Base-by-base conservation (phyloP, 2,888 invertebrate genomes). In the Trichacis sp. region DNA sequence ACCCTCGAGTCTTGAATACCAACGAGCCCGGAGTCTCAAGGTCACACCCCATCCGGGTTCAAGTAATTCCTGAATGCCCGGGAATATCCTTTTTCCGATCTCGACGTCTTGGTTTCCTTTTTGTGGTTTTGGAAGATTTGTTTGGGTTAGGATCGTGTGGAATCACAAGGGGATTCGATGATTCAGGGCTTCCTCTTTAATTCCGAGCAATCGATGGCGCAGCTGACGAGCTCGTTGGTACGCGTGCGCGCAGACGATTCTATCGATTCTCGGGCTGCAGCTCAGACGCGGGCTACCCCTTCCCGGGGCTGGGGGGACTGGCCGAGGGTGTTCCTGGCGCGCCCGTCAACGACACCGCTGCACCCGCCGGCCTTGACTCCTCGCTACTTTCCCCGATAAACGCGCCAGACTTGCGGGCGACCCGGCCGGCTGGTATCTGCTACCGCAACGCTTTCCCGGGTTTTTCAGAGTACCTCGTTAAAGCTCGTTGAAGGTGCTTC, bases 221-320 rank as follows among this genome's bases (percentile, higher is more conserved):
- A 83, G 83, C 83, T 83, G 83, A 83, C 82, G 77, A 74, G 76
- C 51, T 50, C 70, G 65, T 68, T 58, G 72, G 61, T 73, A 77
- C 83, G 83, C 83, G 76, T 75, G 81, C 78, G 82, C 82, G 78
- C 82, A 84, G 83, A 83, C 83, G 75, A 81, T 79, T 80, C 80
- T 84, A 83, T 84, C 83, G 83, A 84, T 81, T 83, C 82, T 72
- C 52, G 66, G 52, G 75, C 74, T 79, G 80, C 78, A 77, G 77
- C 76, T 75, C 78, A 80, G 79, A 79, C 82, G 76, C 75, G 73
- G 76, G 66, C 80, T 81, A 77, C 80, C 78, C 79, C 78, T 79
- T 76, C 72, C 64, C 59, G 14, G 50, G 53, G 29, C 56, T 14
- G 42, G 42, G 42, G 14, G 11, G 42, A 42, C 42, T 42, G 42